These are phyloP conservation scores for Rhopalosiphum padi DNA, from an alignment of 1,140 invertebrate genomes.

Conservation along the genomic window DNA sequence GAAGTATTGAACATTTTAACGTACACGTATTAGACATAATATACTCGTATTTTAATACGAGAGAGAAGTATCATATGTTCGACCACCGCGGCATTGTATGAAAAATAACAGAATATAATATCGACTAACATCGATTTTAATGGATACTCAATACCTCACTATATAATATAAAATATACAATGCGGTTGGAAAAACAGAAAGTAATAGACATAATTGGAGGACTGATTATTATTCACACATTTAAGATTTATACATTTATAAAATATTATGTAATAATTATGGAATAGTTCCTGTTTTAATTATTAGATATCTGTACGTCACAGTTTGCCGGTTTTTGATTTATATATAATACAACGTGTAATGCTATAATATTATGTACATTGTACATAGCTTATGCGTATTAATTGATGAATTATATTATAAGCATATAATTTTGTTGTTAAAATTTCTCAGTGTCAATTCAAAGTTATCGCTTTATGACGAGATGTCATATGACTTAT, in stretches of 20 bases:
- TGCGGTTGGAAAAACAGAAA: neutral
- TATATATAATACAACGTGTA: neutral
- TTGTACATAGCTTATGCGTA: neutral
- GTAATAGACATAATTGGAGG: neutral
- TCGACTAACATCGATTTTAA: neutral
- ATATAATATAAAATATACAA: no score
- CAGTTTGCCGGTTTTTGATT: neutral
- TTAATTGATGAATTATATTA: neutral
- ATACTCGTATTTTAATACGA: neutral
- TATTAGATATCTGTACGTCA: neutral
- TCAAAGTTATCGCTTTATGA: neutral
- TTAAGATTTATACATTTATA: neutral
- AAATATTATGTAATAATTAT: no score
- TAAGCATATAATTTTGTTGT: no score
- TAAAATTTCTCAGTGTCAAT: neutral
- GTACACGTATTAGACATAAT: neutral
- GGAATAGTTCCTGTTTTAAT: neutral
- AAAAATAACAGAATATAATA: neutral
- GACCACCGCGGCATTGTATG: neutral
- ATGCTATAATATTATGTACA: neutral
- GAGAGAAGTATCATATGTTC: neutral
- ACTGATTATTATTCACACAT: neutral
- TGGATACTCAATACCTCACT: no score
- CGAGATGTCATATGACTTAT: neutral
- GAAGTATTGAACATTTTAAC: neutral